Percentiles rank a stretch among this genome's conserved stretches.
Evolutionary conservation across 2,113 vertebrate genomes (phyloP).

Genomic region (Chauna torquata): DNA sequence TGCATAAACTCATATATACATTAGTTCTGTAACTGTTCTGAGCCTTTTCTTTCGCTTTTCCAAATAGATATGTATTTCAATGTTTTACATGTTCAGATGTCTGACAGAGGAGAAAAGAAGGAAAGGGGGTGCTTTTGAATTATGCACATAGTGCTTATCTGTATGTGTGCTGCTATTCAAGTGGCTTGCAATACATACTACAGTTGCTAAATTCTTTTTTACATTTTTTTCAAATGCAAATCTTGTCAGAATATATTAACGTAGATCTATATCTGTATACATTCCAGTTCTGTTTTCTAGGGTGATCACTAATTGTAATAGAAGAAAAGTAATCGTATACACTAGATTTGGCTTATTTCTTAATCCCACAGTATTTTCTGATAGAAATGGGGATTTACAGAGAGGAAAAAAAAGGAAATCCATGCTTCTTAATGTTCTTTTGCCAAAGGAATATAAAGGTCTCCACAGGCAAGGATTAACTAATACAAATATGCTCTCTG

Average conservation of each 20-base stretch:
- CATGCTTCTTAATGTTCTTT: slow-evolving; percentile 50
- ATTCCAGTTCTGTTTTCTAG: background rate
- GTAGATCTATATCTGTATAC: background rate
- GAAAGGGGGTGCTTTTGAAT: background rate
- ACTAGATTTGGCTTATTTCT: background rate
- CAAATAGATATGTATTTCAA: background rate
- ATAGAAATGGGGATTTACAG: slow-evolving; percentile 8
- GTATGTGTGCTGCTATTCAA: background rate
- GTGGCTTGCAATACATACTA: background rate
- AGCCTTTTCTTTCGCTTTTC: background rate
- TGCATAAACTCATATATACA: background rate
- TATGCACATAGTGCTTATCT: background rate
- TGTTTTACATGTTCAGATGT: background rate
- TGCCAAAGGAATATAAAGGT: slow-evolving; percentile 37
- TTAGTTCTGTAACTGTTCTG: background rate
- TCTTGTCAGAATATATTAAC: background rate
- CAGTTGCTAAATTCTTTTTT: background rate
- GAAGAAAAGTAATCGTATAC: background rate
- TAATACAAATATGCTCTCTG: slow-evolving; percentile 57
- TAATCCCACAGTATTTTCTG: background rate
- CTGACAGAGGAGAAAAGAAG: background rate
- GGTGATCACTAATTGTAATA: background rate
- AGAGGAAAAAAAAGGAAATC: background rate
- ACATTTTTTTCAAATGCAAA: background rate
- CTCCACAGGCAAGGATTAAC: slow-evolving; percentile 62